A percentile compares a stretch with the other conserved stretches of the same genome.
These are phyloP conservation scores for Phthorimaea operculella DNA, from an alignment of 1,140 invertebrate genomes.

Conservation along the genomic window DNA sequence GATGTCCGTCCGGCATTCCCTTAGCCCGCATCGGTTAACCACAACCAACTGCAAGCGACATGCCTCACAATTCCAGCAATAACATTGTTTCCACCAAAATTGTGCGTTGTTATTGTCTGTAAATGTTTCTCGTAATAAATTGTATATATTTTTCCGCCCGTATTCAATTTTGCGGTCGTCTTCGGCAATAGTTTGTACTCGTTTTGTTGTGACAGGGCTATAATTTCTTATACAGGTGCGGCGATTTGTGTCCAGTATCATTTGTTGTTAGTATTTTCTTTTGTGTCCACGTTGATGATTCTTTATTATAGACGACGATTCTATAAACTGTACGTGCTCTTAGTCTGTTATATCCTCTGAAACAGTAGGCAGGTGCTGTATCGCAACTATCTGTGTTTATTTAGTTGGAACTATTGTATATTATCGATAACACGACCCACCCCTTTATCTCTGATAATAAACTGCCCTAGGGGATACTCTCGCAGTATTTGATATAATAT, in stretches of 20 bases:
- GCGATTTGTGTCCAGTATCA: too few species aligned
- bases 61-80: slow-evolving; percentile 1
- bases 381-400: slow-evolving; percentile 34
- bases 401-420: slow-evolving; percentile 36
- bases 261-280: too few species aligned
- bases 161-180: too few species aligned
- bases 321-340: too few species aligned
- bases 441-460: slow-evolving; percentile 29
- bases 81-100: not conserved
- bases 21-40: slow-evolving; percentile 8
- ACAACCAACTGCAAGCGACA: slow-evolving; percentile 1
- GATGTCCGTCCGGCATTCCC: not conserved
- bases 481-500: not conserved
- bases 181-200: too few species aligned
- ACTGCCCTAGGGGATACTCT: not conserved
- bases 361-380: slow-evolving; percentile 14
- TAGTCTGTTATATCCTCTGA: not conserved
- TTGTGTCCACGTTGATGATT: too few species aligned
- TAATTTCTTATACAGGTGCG: too few species aligned
- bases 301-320: too few species aligned
- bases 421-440: slow-evolving; percentile 24
- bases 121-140: not conserved
- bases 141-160: too few species aligned
- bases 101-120: too few species aligned
- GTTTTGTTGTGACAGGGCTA: too few species aligned